Conservation (phyloP, 2,113 vertebrate genomes). For the Plecotus auritus region DNA sequence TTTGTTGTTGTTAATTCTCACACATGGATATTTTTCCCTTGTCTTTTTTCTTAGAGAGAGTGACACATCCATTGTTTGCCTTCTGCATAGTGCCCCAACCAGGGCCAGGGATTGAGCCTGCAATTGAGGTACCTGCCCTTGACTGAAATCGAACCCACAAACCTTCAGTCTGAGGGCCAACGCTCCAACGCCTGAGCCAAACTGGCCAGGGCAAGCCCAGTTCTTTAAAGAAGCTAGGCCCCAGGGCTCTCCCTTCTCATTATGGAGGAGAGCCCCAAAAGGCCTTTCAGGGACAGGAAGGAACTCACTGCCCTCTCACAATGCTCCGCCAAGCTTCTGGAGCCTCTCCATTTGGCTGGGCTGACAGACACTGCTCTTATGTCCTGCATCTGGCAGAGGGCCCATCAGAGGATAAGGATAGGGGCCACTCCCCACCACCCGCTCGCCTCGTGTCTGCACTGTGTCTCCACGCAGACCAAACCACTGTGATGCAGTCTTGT, state of each 20-base stretch:
- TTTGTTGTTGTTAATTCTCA: too few species aligned
- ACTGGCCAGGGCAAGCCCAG: neutral
- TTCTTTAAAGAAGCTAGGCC: neutral
- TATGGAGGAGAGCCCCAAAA: neutral
- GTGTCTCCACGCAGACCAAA: neutral
- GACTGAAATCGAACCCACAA: too few species aligned
- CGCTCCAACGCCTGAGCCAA: too few species aligned
- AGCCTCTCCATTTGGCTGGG: neutral
- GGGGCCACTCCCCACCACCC: neutral
- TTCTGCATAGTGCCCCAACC: too few species aligned
- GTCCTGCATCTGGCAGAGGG: constrained; percentile 16
- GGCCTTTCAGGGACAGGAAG: constrained; percentile 49
- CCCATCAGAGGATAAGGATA: fast-evolving
- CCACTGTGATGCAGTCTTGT: neutral
- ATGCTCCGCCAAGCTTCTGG: constrained; percentile 27
- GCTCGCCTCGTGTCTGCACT: fast-evolving
- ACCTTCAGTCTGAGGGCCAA: too few species aligned
- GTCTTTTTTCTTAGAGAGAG: too few species aligned
- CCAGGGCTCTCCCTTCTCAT: neutral
- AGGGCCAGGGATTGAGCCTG: too few species aligned
- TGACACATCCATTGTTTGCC: too few species aligned
- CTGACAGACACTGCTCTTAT: constrained; percentile 26
- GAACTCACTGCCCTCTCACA: constrained; percentile 36
- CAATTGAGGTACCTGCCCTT: too few species aligned
- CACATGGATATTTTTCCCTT: too few species aligned